Base-by-base conservation (phyloP, 2,797 vertebrate genomes). In the Amblyraja radiata region DNA sequence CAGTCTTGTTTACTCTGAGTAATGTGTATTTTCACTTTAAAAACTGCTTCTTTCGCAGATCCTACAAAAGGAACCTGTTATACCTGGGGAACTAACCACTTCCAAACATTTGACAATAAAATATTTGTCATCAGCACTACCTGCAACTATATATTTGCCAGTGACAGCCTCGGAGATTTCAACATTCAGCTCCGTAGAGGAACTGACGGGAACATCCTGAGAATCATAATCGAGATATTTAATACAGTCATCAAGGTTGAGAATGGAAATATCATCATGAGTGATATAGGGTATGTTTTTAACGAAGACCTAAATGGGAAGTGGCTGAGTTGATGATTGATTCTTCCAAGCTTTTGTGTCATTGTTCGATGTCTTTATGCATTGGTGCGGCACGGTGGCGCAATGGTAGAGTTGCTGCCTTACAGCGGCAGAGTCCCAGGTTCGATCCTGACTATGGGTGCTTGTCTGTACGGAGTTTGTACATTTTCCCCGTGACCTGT, bases 91-190 rank as follows among this genome's bases (percentile, higher is more conserved):
- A 73, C 93, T 68, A 94, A 96, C 18, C 97, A 97, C 93, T 96
- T 97, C 94, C 96, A 96, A 84, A 97, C 97, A 32, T 97, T 97
- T 83, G 97, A 97, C 54, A 95, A 95, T 93, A 95, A 95, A 1
- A 32, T 94, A 4, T 97, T 96, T 1, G 95, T 96, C 93, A 97
- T 97, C 94, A 94, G 25, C 68, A 96, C 97, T 6, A 95, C 95
- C 36, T 97, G 97, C 93, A 97, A 97, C 94, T 97, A 97, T 1
- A 5, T 97, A 74, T 96, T 97, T 65, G 95, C 96, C 2, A 96
- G 96, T 4, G 94, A 94, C 4, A 97, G 97, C 54, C 63, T 94
- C 76, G 95, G 94, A 0, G 63, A 94, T 36, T 97, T 97, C 95
- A 97, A 96, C 23, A 93, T 97, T 94, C 97, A 97, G 94, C 94